Base-by-base conservation (phyloP, 2,888 invertebrate species). In the Subacronicta megacephala region DNA sequence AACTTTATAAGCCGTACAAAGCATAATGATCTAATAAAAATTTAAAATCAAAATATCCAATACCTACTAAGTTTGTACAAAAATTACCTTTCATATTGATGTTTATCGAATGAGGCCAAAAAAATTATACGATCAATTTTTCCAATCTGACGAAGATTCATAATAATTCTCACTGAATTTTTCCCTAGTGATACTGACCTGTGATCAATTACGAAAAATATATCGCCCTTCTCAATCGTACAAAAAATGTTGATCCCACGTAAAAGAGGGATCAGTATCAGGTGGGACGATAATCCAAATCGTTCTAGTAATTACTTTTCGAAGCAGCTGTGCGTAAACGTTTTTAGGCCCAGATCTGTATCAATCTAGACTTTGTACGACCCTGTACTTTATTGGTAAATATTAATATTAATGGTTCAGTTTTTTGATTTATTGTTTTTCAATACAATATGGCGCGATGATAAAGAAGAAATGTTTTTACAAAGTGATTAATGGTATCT, bases 241-340 rank as follows among this genome's bases (percentile, higher is more conserved):
- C 9, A 6, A 35, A 9, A 33, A 29, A 31, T 37, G 13, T 16
- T 18, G 18, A 12, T 53, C 3, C 5, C 15, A 3, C 7, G 18
- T n/a, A 33, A 35, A 10, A 33, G 18, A 5, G 13, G 16, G 7
- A 18, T n/a, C 9, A 26, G 15, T 17, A 36, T 6, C 31, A 59
- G 23, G 12, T 44, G 29, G 20, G 31, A 33, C 42, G 7, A 16
- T 29, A 40, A 33, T 43, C 43, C 26, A 18, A 41, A 62, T 45
- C 62, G 41, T 18, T 37, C 18, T 7, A 37, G 36, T 62, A 62
- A 62, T 45, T 42, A 62, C 63, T 18, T 54, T 54, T 13, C 7
- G 41, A 54, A 12, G n/a, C 4, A 35, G n/a, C 35, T 12, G 13
- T 59, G 16, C 16, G 15, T 61, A 23, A 17, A 26, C 15, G 29